Percentiles rank a stretch among this genome's conserved stretches.
Evolutionary conservation across 2,888 invertebrate species (phyloP).

Genomic region (Prosapia bicincta): DNA sequence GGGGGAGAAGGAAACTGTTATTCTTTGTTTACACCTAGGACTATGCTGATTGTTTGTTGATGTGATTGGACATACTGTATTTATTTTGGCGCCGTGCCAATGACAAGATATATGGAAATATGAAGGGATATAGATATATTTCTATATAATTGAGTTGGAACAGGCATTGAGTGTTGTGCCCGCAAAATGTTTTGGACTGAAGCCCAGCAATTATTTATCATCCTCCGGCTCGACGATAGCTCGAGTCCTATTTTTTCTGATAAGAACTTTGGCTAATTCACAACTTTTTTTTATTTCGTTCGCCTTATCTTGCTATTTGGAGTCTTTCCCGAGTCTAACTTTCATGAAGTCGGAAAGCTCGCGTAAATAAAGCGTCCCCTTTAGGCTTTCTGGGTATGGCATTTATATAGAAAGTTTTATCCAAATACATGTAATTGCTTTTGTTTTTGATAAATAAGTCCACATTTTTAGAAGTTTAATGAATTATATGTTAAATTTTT

Average conservation of each 20-base stretch:
- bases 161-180: not conserved
- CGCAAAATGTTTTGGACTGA: not conserved
- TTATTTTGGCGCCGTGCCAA: not conserved
- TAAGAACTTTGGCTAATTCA: constrained; percentile 2
- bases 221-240: not conserved
- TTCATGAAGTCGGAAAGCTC: not conserved
- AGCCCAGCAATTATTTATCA: not conserved
- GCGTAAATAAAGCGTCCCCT: not conserved
- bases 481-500: too few species aligned
- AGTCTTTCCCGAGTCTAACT: not conserved
- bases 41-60: too few species aligned
- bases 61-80: not conserved
- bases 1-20: not conserved
- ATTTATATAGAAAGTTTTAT: not conserved
- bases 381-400: not conserved
- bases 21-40: not conserved
- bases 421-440: not conserved
- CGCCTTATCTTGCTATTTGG: not conserved
- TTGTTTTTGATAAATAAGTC: not conserved
- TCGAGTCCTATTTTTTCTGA: not conserved
- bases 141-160: not conserved
- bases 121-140: not conserved
- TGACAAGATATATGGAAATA: not conserved
- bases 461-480: too few species aligned
- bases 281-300: not conserved